phyloP scores from a whole-genome alignment of 1,140 invertebrate genomes.

The Formica selysi region DNA sequence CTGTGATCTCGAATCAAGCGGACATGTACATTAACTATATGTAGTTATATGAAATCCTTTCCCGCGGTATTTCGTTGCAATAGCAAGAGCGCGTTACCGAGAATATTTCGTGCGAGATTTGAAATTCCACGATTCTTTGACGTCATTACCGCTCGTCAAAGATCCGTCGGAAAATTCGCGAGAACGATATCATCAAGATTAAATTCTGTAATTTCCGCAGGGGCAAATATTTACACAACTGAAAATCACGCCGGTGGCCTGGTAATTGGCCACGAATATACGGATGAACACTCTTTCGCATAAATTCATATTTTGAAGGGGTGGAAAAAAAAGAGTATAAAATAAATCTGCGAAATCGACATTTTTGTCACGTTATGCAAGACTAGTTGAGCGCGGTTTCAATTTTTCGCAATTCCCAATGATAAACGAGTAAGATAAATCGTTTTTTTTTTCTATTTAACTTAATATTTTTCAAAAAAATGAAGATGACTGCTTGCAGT shows the following conservation, averaged over 20 bases:
- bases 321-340: slow-evolving; percentile 9
- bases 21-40: slow-evolving; percentile 31
- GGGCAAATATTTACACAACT: slow-evolving; percentile 50
- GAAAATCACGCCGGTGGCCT: slow-evolving; percentile 37
- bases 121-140: slow-evolving; percentile 44
- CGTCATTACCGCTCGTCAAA: slow-evolving; percentile 38
- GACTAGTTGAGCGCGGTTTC: not conserved
- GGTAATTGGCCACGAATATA: slow-evolving; percentile 40
- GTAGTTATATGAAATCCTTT: slow-evolving; percentile 46
- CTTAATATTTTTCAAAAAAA: slow-evolving; percentile 22
- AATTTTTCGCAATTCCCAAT: slow-evolving; percentile 33
- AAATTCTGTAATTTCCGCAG: slow-evolving; percentile 46
- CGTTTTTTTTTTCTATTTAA: not conserved
- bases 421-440: slow-evolving; percentile 35
- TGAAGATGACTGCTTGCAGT: not conserved
- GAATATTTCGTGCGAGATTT: slow-evolving; percentile 1
- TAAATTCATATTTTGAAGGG: not conserved
- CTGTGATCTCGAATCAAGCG: slow-evolving; percentile 22
- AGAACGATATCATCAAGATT: slow-evolving; percentile 46
- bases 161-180: slow-evolving; percentile 39
- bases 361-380: slow-evolving; percentile 7
- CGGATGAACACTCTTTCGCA: not conserved
- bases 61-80: slow-evolving; percentile 21
- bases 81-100: slow-evolving; percentile 17
- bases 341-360: slow-evolving; percentile 30